Evolutionary conservation across 2,113 vertebrate genomes (phyloP), one percentile per base, ranked within the genome.

Genomic region (Peromyscus polionotus): DNA sequence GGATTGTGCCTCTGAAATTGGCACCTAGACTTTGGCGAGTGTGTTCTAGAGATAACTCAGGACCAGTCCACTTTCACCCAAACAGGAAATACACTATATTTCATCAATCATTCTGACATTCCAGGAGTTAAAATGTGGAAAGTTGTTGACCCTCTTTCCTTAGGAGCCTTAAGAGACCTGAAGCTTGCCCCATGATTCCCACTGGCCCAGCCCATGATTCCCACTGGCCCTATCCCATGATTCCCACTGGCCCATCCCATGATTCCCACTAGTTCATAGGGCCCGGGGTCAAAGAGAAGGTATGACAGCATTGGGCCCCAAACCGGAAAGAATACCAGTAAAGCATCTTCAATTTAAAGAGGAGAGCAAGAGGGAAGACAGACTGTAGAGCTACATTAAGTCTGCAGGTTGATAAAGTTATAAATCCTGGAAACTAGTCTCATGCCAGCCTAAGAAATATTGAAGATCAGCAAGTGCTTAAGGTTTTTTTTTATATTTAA

Each of bases 401-500:
- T 39, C 31, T 36, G 4, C 7, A 33, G 20, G 26, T 26, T 19
- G 65, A 33, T 57, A 48, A 57, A 61, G 8, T 48, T 65, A 10
- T 65, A 51, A 90, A 93, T 79, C 42, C 63, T 59, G 12, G 31
- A 83, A 72, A 54, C 48, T 20, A 17, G 33, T 54, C 19, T 65
- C 33, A 16, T 90, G 59, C 39, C 39, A 33, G 65, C 48, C 90
- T 3, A 57, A 65, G 16, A 88, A 93, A 68, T 68, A 61, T 84
- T 96, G 90, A 67, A 96, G 83, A 54, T 48, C 8, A 6, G 0
- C 57, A 73, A 73, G 17, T 13, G 9, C 51, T n/a, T n/a, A 89
- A 88, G 31, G 39, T 17, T 80, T 26, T 42, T 94, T 36, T 91
- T 45, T 87, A 48, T 63, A 76, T 81, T 89, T 95, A 76, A 90